Percentiles rank a stretch among this genome's conserved stretches.
phyloP scores from a whole-genome alignment of 2,888 invertebrate species.

The Cartodere bifasciata region DNA sequence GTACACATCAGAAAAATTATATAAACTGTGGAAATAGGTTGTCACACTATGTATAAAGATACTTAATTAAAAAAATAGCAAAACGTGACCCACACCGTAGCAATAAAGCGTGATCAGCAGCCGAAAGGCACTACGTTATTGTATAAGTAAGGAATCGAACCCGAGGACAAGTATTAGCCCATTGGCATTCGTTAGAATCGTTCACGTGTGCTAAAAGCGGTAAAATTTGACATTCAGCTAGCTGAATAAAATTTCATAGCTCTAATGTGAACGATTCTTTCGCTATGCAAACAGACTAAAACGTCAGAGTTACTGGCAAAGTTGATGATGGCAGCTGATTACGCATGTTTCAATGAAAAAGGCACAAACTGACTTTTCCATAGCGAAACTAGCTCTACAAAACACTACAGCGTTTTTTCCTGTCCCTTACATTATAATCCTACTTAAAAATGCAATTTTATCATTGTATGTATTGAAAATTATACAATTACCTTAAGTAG shows the following conservation, averaged over 20 bases:
- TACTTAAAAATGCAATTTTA: constrained; percentile 32
- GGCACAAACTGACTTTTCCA: not conserved
- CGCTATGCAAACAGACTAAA: too few species aligned
- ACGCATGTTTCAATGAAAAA: constrained; percentile 24
- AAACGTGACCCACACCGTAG: constrained; percentile 34
- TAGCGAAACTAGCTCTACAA: not conserved
- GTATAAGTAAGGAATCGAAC: too few species aligned
- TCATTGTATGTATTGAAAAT: constrained; percentile 16
- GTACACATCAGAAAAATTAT: constrained; percentile 36
- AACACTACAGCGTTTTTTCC: constrained; percentile 16
- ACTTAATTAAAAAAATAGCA: too few species aligned
- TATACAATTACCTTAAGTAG: constrained; percentile 20
- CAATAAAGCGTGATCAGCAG: constrained; percentile 35
- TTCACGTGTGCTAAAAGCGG: too few species aligned
- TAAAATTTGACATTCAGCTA: too few species aligned
- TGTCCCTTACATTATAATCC: constrained; percentile 26
- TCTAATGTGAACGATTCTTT: too few species aligned
- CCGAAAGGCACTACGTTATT: constrained; percentile 37
- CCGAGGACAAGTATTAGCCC: too few species aligned
- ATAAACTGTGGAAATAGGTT: constrained; percentile 30
- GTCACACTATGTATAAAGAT: constrained; percentile 27
- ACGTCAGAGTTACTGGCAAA: too few species aligned
- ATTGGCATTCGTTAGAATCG: too few species aligned
- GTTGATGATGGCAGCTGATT: constrained; percentile 33
- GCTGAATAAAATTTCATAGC: too few species aligned